These are phyloP conservation scores for Poeciliopsis retropinna DNA, from an alignment of 2,113 vertebrate genomes.

Conservation along the genomic window DNA sequence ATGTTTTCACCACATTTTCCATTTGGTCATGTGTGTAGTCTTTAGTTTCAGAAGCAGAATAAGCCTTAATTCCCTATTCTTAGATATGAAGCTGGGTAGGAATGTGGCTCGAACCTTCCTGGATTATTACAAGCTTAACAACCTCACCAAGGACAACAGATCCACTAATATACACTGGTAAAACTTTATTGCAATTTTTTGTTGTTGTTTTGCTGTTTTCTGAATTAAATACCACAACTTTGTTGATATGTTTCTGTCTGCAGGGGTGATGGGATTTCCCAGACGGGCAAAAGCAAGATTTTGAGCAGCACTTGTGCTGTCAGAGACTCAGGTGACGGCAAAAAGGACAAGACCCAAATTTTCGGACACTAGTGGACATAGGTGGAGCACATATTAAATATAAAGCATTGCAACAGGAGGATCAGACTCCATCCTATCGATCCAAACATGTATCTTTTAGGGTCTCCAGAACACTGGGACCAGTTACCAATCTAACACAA, in stretches of 20 bases:
- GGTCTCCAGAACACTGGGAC: background rate
- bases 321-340: constrained; percentile 47
- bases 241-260: constrained; percentile 40
- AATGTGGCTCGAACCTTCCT: constrained; percentile 95
- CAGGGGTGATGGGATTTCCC: constrained; percentile 60
- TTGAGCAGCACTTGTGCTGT: constrained; percentile 39
- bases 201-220: background rate
- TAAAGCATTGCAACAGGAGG: constrained; percentile 58
- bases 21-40: background rate
- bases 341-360: constrained; percentile 53
- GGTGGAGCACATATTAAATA: constrained; percentile 56
- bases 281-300: constrained; percentile 24
- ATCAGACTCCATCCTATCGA: constrained; percentile 57
- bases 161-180: constrained; percentile 79
- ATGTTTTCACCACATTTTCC: background rate
- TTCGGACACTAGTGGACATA: constrained; percentile 55
- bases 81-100: constrained; percentile 96
- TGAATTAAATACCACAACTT: background rate
- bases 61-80: constrained; percentile 80
- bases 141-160: constrained; percentile 81
- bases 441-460: background rate
- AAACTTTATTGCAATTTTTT: background rate
- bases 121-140: constrained; percentile 94
- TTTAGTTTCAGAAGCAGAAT: constrained; percentile 2
- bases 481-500: background rate